Evolutionary conservation across 2,797 vertebrate genomes (phyloP), one percentile per base, ranked within the genome.

Genomic region (Microhierax caerulescens): DNA sequence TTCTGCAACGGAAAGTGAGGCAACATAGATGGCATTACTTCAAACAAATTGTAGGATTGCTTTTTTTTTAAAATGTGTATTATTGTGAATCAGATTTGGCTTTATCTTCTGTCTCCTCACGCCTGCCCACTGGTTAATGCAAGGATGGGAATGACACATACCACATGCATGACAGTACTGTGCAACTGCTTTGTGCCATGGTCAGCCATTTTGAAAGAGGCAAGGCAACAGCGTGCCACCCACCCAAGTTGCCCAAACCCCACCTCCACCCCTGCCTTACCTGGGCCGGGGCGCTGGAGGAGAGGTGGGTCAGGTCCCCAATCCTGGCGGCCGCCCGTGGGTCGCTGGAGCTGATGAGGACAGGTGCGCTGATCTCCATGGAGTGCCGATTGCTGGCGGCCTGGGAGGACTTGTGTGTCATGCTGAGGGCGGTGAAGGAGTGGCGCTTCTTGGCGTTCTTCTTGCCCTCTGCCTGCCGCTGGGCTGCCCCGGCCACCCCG

Each of bases 381-480:
- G 99, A 99, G 97, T 99, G 99, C 87, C 99, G 98, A 98, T 99
- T 99, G 98, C 99, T 99, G 90, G 99, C 82, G 0, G 98, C 98
- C 95, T 99, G 99, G 10, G 99, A 98, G 11, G 99, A 98, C 90
- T 99, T 99, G 98, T 99, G 99, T 1, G 99, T 99, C 98, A 99
- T 99, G n/a, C 99, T 99, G 96, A 99, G 98, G 1, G 99, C 99
- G 0, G 99, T 99, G 97, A 99, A 99, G 59, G 99, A 99, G 93
- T 99, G 99, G 3, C 99, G 98, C 95, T 99, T 99, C 98, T 99
- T 99, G 93, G 99, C 96, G 2, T 99, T 99, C 98, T 99, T 99
- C 98, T 99, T 99, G 95, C 99, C 99, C 64, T 99, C 99, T 2
- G 97, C 97, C 56, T 98, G 98, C 57, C 99, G 96, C 93, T 99